Evolutionary conservation across 2,113 vertebrate genomes (phyloP).

Genomic region (Callipepla californica): DNA sequence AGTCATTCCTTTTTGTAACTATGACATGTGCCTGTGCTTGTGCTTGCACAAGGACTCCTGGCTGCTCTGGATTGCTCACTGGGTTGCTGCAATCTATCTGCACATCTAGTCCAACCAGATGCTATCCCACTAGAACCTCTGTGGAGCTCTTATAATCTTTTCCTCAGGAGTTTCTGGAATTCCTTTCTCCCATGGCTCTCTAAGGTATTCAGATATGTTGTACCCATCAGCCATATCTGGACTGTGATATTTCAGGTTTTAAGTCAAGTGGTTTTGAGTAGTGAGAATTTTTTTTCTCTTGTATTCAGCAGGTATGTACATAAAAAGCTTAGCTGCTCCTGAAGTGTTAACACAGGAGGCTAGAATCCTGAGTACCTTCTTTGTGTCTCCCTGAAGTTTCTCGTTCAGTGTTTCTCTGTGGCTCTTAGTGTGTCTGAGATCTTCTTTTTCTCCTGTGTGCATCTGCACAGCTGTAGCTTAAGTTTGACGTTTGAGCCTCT

Average conservation of each 20-base stretch:
- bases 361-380: not conserved
- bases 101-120: not conserved
- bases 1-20: not conserved
- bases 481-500: not conserved
- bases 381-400: not conserved
- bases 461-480: not conserved
- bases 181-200: not conserved
- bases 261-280: not conserved
- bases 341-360: not conserved
- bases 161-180: not conserved
- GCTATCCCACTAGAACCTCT: not conserved
- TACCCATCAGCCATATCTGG: not conserved
- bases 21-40: not conserved
- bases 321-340: not conserved
- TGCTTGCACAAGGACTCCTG: not conserved
- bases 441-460: not conserved
- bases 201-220: not conserved
- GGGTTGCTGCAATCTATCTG: not conserved
- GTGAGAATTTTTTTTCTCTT: not conserved
- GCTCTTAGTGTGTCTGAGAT: not conserved
- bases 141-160: not conserved
- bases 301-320: not conserved
- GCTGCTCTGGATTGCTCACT: not conserved
- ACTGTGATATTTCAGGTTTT: not conserved
- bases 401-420: not conserved